Evolutionary conservation across 2,113 vertebrate species (phyloP).

Genomic region (Pseudopipra pipra): DNA sequence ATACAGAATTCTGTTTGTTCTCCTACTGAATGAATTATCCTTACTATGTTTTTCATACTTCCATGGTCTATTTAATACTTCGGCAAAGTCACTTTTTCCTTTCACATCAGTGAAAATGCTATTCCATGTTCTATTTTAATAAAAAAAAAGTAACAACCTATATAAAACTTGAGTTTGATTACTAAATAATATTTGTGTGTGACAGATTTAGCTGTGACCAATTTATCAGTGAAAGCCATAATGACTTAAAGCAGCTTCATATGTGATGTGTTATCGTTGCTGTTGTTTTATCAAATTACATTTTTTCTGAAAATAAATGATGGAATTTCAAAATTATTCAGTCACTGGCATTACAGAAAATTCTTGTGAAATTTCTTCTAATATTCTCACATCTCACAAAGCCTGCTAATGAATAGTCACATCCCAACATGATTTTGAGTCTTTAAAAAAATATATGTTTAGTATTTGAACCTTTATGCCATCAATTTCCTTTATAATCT

Average conservation of each 20-base stretch:
- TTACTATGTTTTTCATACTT: neutral
- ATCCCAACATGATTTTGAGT: neutral
- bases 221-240: neutral
- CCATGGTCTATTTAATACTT: neutral
- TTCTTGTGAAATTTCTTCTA: neutral
- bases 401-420: neutral
- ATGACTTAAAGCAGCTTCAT: neutral
- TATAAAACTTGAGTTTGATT: neutral
- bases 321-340: neutral
- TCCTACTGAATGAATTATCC: neutral
- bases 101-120: neutral
- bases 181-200: neutral
- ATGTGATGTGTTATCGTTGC: neutral
- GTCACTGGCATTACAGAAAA: neutral
- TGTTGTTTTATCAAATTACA: neutral
- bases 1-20: constrained; percentile 25
- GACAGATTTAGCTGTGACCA: neutral
- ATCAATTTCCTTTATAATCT: constrained; percentile 54
- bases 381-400: neutral
- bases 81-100: neutral
- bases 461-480: constrained; percentile 38
- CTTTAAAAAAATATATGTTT: constrained; percentile 42
- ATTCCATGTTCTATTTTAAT: neutral
- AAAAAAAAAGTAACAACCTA: neutral
- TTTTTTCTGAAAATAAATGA: neutral